Conservation (phyloP, 2,113 vertebrate species). For the Protomyctophum bolini region DNA sequence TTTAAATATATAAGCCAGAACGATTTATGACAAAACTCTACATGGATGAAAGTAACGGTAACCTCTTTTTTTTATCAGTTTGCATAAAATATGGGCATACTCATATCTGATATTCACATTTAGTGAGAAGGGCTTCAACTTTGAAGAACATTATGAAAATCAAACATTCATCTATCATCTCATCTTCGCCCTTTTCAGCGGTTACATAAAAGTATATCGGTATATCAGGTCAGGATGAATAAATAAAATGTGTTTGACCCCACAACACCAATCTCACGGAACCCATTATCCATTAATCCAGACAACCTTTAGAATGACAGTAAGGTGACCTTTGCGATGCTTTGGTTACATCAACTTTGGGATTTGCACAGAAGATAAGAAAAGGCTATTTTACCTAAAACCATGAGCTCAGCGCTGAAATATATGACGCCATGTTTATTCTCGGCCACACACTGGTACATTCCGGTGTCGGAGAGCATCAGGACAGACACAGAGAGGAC, state of each 20-base stretch:
- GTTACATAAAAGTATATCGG: conserved; percentile 28
- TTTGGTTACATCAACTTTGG: conserved; percentile 60
- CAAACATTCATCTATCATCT: conserved; percentile 11
- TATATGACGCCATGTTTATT: conserved; percentile 92
- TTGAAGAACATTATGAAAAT: conserved; percentile 4
- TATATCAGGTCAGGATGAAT: conserved; percentile 9
- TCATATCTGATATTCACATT: conserved; percentile 1
- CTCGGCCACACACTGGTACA: conserved; percentile 94
- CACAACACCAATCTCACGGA: conserved; percentile 50
- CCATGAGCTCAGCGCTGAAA: conserved; percentile 89
- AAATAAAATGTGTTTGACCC: conserved; percentile 60
- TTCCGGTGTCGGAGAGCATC: conserved; percentile 89
- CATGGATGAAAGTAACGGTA: background rate
- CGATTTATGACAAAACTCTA: background rate
- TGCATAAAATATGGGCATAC: background rate
- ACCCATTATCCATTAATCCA: conserved; percentile 70
- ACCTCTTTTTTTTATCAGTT: background rate
- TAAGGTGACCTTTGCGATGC: conserved; percentile 71
- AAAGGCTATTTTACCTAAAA: conserved; percentile 86
- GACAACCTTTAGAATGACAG: conserved; percentile 73
- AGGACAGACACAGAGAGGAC: conserved; percentile 85
- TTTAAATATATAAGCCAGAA: background rate
- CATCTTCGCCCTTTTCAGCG: conserved; percentile 5
- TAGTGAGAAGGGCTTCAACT: background rate
- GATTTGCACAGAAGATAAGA: conserved; percentile 57